Conservation (phyloP, 2,888 invertebrate genomes). For the Exephanes ischioxanthus region DNA sequence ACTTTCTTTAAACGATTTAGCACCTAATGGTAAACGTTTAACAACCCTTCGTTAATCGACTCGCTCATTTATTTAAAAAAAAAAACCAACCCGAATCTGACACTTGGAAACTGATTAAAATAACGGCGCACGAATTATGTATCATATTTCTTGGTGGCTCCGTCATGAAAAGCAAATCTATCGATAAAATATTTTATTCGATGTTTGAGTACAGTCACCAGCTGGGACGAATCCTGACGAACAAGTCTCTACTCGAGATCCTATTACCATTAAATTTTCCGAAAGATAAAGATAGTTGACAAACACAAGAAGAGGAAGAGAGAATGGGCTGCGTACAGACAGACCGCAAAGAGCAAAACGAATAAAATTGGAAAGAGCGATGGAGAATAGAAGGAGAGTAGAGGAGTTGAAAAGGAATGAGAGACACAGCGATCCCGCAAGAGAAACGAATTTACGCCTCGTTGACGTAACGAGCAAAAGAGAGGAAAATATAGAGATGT, state of each 20-base stretch:
- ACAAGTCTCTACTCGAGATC: slow-evolving; percentile 21
- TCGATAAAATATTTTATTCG: too few relatives aligned
- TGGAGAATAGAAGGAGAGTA: slow-evolving; percentile 50
- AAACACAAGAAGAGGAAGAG: slow-evolving; percentile 7
- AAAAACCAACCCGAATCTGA: too few relatives aligned
- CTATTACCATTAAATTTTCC: slow-evolving; percentile 50
- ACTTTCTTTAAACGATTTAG: too few relatives aligned
- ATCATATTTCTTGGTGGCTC: too few relatives aligned
- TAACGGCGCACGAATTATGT: too few relatives aligned
- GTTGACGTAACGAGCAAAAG: slow-evolving; percentile 58
- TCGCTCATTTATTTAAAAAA: too few relatives aligned
- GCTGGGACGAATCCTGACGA: neutral
- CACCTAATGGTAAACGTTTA: too few relatives aligned
- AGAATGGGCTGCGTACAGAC: slow-evolving; percentile 1
- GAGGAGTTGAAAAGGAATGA: neutral
- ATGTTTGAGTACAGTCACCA: neutral
- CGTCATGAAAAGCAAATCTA: too few relatives aligned
- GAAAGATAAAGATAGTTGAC: slow-evolving; percentile 32
- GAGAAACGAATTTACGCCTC: slow-evolving; percentile 68
- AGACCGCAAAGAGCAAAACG: slow-evolving; percentile 40
- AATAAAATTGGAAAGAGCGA: slow-evolving; percentile 56
- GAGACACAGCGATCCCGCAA: slow-evolving; percentile 54
- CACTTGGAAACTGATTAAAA: too few relatives aligned
- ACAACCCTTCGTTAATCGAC: too few relatives aligned
- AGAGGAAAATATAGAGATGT: slow-evolving; percentile 33